These are phyloP conservation scores for Aurelia aurita complex sp. Pacific DNA, from an alignment of 30 jellyfish, hydroid and myxozoan genomes.

Conservation along the genomic window DNA sequence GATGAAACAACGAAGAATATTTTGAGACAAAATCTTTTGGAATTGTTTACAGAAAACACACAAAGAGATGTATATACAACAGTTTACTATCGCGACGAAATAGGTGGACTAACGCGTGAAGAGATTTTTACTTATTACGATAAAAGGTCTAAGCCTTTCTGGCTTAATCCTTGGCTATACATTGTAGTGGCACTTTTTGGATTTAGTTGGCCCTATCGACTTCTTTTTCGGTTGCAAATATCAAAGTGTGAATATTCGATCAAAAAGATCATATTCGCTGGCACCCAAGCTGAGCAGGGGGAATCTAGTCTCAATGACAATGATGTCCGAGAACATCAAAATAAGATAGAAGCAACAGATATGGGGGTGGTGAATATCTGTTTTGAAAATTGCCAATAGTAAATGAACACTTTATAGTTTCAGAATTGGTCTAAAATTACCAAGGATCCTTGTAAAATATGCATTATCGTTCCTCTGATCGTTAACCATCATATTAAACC, in stretches of 20 bases:
- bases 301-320: no score
- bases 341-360: no score
- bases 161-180: conserved; percentile 14
- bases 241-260: not conserved
- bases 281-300: not conserved
- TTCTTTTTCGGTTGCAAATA: not conserved
- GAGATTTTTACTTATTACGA: not conserved
- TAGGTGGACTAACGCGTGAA: not conserved
- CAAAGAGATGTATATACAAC: not conserved
- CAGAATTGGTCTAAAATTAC: no score
- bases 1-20: conserved; percentile 1
- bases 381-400: no score
- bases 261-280: conserved; percentile 10
- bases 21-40: not conserved
- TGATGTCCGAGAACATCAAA: no score
- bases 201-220: conserved; percentile 16
- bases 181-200: not conserved
- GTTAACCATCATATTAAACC: no score
- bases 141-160: not conserved
- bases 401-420: no score
- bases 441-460: no score
- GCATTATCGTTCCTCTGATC: no score
- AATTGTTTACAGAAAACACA: not conserved
- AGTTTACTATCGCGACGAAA: not conserved
- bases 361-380: no score